These are phyloP conservation scores for Idaea dimidiata DNA, from an alignment of 2,888 invertebrate species.

Conservation along the genomic window DNA sequence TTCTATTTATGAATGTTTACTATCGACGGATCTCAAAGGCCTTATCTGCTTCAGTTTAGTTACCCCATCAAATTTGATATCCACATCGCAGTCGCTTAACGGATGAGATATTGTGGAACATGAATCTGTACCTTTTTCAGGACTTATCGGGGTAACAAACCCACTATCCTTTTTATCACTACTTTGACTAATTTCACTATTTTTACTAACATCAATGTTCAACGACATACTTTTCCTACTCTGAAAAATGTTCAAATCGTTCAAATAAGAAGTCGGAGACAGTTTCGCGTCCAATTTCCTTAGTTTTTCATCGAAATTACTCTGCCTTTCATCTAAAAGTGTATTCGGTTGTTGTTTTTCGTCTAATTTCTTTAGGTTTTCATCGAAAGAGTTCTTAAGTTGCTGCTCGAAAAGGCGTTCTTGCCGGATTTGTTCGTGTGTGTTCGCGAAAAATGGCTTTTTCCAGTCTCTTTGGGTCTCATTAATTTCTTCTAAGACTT, in stretches of 20 bases:
- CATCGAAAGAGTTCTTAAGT: constrained; percentile 71
- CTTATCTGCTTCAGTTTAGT: constrained; percentile 89
- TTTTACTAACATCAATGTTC: constrained; percentile 52
- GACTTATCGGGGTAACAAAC: constrained; percentile 83
- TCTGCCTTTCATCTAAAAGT: constrained; percentile 42
- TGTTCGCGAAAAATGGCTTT: constrained; percentile 83
- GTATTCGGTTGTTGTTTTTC: constrained; percentile 32
- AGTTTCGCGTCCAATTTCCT: constrained; percentile 58
- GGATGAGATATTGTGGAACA: constrained; percentile 83
- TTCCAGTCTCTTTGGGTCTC: constrained; percentile 19
- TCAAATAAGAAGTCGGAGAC: constrained; percentile 49
- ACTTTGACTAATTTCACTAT: constrained; percentile 8
- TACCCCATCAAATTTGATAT: constrained; percentile 88
- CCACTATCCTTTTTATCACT: constrained; percentile 78
- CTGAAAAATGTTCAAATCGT: constrained; percentile 59
- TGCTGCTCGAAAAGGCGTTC: constrained; percentile 78
- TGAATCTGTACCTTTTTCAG: constrained; percentile 65
- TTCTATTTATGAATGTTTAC: constrained; percentile 12
- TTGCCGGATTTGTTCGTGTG: constrained; percentile 85
- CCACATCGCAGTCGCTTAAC: constrained; percentile 88
- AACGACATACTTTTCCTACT: constrained; percentile 63
- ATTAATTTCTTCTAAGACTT: constrained; percentile 25
- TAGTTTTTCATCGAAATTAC: constrained; percentile 71
- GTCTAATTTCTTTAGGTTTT: constrained; percentile 61
- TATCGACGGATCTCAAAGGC: constrained; percentile 53